Evolutionary conservation across 92 coral and sea anemone species (phyloP).

Genomic region (Metridium senile): DNA sequence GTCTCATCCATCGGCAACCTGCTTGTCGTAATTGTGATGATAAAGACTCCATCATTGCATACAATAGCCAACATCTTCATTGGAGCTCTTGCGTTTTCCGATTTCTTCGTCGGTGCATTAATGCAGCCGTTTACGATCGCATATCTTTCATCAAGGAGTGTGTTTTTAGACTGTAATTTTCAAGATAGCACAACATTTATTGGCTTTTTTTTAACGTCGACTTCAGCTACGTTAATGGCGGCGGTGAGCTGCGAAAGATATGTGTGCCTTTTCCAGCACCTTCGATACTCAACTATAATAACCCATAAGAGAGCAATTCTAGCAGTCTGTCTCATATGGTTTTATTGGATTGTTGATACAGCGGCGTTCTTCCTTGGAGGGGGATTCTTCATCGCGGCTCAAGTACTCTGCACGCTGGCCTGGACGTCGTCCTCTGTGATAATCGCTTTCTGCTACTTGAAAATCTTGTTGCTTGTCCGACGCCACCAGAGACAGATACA

Average conservation of each 20-base stretch:
- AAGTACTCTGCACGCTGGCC: constrained; percentile 10
- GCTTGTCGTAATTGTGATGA: constrained; percentile 5
- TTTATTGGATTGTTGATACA: constrained; percentile 33
- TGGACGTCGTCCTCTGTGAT: constrained; percentile 29
- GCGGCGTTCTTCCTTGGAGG: constrained; percentile 28
- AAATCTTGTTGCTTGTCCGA: constrained; percentile 40
- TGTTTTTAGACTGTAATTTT: constrained; percentile 1
- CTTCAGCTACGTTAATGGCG: constrained; percentile 9
- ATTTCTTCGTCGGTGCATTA: constrained; percentile 14
- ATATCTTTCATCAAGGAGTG: neutral
- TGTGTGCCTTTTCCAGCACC: constrained; percentile 53
- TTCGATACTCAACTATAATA: constrained; percentile 55
- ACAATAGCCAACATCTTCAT: neutral
- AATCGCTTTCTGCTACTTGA: constrained; percentile 38
- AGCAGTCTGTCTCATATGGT: constrained; percentile 45
- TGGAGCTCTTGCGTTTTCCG: constrained; percentile 9
- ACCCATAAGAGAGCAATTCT: constrained; percentile 26
- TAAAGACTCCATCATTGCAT: neutral
- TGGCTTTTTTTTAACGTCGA: neutral
- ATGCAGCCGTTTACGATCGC: neutral
- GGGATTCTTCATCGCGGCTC: constrained; percentile 15
- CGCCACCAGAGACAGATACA: constrained; percentile 57
- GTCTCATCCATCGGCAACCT: constrained; percentile 10
- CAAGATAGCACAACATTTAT: neutral
- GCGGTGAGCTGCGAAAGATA: constrained; percentile 82